Evolutionary conservation across 2,113 vertebrate species (phyloP), one percentile per base, ranked within the genome.

Genomic region (Ibidorhyncha struthersii): DNA sequence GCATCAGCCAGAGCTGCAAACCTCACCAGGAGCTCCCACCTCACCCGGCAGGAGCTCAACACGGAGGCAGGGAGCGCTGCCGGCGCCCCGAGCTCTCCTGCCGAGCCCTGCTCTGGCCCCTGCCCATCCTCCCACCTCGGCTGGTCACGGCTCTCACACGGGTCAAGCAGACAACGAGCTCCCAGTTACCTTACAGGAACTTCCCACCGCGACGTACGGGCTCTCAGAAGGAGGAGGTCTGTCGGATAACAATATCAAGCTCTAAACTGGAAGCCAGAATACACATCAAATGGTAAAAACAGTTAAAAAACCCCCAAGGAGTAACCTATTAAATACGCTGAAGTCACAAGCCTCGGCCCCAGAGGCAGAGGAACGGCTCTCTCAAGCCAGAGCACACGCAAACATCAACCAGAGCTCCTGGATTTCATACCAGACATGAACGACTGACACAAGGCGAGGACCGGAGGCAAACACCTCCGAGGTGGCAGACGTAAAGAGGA

Each of bases 91-190:
- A 32, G 73, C 58, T 9, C 34, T 59, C 47, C 52, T 89, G 59
- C 65, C 16, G 8, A 79, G 43, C 32, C 62, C 78, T 2, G 2
- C 76, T 41, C 49, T 8, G 20, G 2, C 25, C 43, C 26, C 77
- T 81, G 38, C 41, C 53, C 22, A 4, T 36, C 91, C 38, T 73
- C 47, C 19, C 41, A 8, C 41, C 67, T 65, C 47, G 12, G 9
- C 45, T 34, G 55, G 23, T 12, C 69, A 18, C 15, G 0, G 0
- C 36, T 62, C 65, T 43, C n/a, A 32, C 21, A 29, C 0, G 0
- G 50, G 63, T 36, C 41, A 65, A 18, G 56, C 15, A 10, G 62
- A 45, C 8, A 14, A 9, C 86, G 14, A 66, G 30, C 20, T 50
- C 45, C 19, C 71, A 63, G 34, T 6, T 5, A 70, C 52, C 43